These are phyloP conservation scores for Cotesia typhae DNA, from an alignment of 1,140 invertebrate species.

Conservation along the genomic window DNA sequence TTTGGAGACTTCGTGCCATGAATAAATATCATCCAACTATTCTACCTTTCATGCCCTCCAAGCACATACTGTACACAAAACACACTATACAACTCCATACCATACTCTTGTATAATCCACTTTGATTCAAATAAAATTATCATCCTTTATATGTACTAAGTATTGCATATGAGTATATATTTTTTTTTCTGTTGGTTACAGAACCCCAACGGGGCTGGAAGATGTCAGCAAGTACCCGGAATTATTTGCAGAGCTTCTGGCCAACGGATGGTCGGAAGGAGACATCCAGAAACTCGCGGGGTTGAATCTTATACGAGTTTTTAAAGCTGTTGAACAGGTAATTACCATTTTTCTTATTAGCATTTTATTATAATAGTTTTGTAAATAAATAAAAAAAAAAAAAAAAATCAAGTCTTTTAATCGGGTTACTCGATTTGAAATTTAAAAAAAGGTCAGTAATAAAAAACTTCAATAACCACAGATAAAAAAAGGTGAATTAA, in stretches of 20 bases:
- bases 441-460: neutral
- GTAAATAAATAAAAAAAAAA: neutral
- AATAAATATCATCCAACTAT: constrained; percentile 19
- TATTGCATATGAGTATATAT: neutral
- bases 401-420: neutral
- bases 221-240: constrained; percentile 86
- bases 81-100: neutral
- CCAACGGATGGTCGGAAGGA: constrained; percentile 76
- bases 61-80: neutral
- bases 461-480: constrained; percentile 38
- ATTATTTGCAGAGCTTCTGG: constrained; percentile 74
- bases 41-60: too few relatives aligned
- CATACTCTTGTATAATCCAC: neutral
- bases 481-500: constrained; percentile 33
- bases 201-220: constrained; percentile 79
- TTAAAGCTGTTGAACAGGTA: constrained; percentile 78
- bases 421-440: neutral
- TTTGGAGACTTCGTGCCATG: constrained; percentile 17
- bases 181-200: constrained; percentile 51
- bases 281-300: constrained; percentile 82
- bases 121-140: constrained; percentile 22
- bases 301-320: constrained; percentile 78
- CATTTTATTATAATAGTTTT: constrained; percentile 19
- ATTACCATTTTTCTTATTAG: constrained; percentile 36
- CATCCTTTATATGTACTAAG: neutral